Base-by-base conservation (phyloP, 2,797 vertebrate species). In the Coregonus sp. region DNA sequence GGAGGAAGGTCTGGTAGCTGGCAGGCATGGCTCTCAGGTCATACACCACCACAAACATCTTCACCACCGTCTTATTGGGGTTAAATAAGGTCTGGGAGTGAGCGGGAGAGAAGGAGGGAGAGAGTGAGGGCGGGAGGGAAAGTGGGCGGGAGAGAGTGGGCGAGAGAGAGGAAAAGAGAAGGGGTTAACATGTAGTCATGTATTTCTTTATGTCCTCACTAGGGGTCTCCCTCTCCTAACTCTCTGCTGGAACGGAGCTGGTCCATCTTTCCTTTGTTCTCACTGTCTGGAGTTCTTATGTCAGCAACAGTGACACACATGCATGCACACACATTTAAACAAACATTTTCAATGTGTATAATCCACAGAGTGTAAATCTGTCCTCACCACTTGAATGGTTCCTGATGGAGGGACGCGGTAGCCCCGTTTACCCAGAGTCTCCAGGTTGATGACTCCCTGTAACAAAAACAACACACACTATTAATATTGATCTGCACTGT, bases 1-100 rank as follows among this genome's bases (percentile, higher is more conserved):
- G 95, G 81, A 99, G 95, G 95, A 99, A 99, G 94, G 98, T 99
- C 94, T 99, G 98, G 93, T 99, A 96, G 94, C 97, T 96, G 85
- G 98, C 96, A 92, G 98, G 97, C 98, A 99, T 98, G 87, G 95
- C 95, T 93, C 97, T 94, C 87, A 99, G 93, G 91, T 99, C 96
- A 79, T 99, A 99, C 91, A 97, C 96, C 93, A 99, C 98, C 90
- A 99, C 98, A 95, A 99, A 99, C 98, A 99, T 99, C 95, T 99
- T 99, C 90, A 99, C 98, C 94, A 99, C 98, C 74, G 98, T 99
- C 95, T 99, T 98, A 94, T 99, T 99, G 86, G 98, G 98, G 91
- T 99, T 99, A 91, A 99, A 99, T 99, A 99, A 99, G 97, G 98
- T 99, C 98, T 99, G 88, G 82, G 86, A 87, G 77, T 14, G 20